Base-by-base conservation (phyloP, 2,888 invertebrate genomes). In the Apodemia hepburni region DNA sequence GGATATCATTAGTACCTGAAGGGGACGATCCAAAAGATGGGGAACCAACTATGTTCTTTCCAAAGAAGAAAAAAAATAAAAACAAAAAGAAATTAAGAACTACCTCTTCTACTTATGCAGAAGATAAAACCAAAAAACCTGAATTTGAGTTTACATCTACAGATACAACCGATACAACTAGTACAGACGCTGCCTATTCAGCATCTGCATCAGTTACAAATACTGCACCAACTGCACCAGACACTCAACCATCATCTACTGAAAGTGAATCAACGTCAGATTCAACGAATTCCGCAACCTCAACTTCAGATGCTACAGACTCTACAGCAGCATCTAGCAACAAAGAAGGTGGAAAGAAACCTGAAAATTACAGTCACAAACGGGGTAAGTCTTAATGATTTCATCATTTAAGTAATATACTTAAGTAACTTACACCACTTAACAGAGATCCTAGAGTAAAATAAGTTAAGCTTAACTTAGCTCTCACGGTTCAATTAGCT, bases 1-100 rank as follows among this genome's bases (percentile, higher is more conserved):
- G 84, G 59, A 85, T 87, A 75, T 87, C 87, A 0, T 69, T 89
- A 63, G 78, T 87, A 2, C 87, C 89, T 15, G 74, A 76, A 45
- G 76, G 77, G 0, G 66, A 65, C 12, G 75, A 79, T 3, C 71
- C 71, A 0, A 81, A 81, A 68, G 81, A 79, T 54, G 76, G 71
- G 0, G 86, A 87, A 67, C 89, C 89, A 0, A 80, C 87, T 2
- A 66, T 85, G 12, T 89, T 87, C 72, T 85, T 86, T 69, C 85
- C 88, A 0, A 82, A 82, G 66, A 78, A 75, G 63, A 75, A 75
- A 47, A 85, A 81, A 63, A 80, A 70, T 47, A 87, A 76, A 64
- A 76, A 74, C 15, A 77, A 69, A 33, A 71, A 71, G 33, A 84
- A 77, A 58, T 63, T 66, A 0, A 79, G 69, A 59, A 38, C 69